phyloP scores from a whole-genome alignment of 2,888 invertebrate genomes.

The Drosophila basisetae region DNA sequence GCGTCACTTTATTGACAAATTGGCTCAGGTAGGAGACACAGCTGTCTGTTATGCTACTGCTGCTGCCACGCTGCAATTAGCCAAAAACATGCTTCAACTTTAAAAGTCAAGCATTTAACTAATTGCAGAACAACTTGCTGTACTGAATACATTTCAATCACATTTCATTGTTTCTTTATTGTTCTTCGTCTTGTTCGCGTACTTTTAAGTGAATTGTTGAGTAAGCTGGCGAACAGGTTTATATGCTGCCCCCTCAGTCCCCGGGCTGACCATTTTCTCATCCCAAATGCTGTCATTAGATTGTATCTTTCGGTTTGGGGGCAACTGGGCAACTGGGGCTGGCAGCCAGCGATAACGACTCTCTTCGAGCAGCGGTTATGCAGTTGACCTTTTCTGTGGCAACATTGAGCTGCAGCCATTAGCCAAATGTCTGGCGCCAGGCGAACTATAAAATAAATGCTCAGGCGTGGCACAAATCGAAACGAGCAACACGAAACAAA shows the following conservation, averaged over 20 bases:
- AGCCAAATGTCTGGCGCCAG: constrained; percentile 71
- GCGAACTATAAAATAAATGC: constrained; percentile 72
- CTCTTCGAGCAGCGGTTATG: constrained; percentile 29
- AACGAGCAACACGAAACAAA: constrained; percentile 47
- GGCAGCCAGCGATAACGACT: not conserved
- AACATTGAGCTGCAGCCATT: constrained; percentile 51
- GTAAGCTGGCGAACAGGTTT: constrained; percentile 11
- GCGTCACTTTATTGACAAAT: constrained; percentile 51
- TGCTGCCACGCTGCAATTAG: constrained; percentile 15
- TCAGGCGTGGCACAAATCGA: constrained; percentile 64
- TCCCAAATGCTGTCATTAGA: constrained; percentile 12
- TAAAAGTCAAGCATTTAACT: constrained; percentile 6
- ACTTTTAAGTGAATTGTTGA: constrained; percentile 38
- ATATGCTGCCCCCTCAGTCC: not conserved
- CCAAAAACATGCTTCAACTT: not conserved
- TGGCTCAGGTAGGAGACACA: constrained; percentile 32
- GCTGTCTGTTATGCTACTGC: constrained; percentile 22
- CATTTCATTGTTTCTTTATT: constrained; percentile 1
- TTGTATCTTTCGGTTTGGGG: not conserved
- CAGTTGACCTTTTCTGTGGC: constrained; percentile 66
- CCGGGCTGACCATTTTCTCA: not conserved
- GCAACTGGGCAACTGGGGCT: constrained; percentile 1
- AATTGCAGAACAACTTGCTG: constrained; percentile 10
- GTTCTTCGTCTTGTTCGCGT: not conserved
- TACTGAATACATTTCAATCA: not conserved